Base-by-base conservation (phyloP, 92 coral and sea anemone genomes). In the Porites lobata region DNA sequence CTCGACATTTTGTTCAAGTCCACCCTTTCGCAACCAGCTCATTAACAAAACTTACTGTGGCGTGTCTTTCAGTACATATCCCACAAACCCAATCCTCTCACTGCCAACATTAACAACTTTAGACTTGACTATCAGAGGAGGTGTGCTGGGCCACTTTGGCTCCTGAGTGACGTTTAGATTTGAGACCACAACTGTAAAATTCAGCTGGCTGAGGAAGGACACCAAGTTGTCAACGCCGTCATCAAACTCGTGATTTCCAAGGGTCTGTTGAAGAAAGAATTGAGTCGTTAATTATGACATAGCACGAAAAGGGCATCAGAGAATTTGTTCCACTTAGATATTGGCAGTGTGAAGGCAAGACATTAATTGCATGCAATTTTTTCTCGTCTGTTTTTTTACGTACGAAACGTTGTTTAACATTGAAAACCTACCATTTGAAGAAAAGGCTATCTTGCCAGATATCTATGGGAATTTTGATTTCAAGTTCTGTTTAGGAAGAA, bases 171-270 rank as follows among this genome's bases (percentile, higher is more conserved):
- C 91, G 51, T 96, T 78, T 62, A 96, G 88, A 86, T 96, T 96
- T 7, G 98, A 95, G 17, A 94, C 94, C 59, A 96, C 96, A 9
- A 93, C 94, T 7, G 98, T 78, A 73, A 90, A 95, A 62, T 93
- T 92, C 38, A 84, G 63, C 4, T 72, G 64, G 51, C 80, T 81
- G 61, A 96, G 93, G 79, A 95, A 95, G 51, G 95, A 67, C 58
- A 93, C 93, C 57, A 93, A 79, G 86, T 85, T 95, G 50, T 81
- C 88, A 8, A 94, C 90, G 17, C 99, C 99, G 70, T 95, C 95
- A 71, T 96, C 99, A 90, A 96, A 95, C 9, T 96, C 99, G 63
- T 96, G 99, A 80, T 96, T 96, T 56, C 99, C 99, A 58, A 96
- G 92, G 22, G 98, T 72, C 99, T 96, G 71, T 17, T 62, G 3